These are phyloP conservation scores for Operophtera brumata DNA, from an alignment of 2,888 invertebrate species.

Conservation along the genomic window DNA sequence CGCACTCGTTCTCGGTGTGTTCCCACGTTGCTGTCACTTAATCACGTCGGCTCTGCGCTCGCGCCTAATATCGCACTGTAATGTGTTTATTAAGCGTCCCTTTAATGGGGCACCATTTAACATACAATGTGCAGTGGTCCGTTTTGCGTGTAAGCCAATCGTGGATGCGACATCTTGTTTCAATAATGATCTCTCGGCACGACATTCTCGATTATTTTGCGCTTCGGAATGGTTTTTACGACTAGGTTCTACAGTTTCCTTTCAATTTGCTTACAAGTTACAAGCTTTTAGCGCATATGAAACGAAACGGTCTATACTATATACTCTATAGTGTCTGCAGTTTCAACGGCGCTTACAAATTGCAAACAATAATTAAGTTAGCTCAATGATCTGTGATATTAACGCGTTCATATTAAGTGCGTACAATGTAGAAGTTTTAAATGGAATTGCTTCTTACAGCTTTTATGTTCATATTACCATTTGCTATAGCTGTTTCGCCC, in stretches of 20 bases:
- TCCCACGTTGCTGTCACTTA: constrained; percentile 74
- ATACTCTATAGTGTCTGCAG: constrained; percentile 21
- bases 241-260: constrained; percentile 8
- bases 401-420: constrained; percentile 19
- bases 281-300: constrained; percentile 7
- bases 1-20: constrained; percentile 58
- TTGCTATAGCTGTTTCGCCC: constrained; percentile 3
- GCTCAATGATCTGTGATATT: constrained; percentile 28
- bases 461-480: constrained; percentile 2
- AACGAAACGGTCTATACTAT: constrained; percentile 10
- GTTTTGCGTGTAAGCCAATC: constrained; percentile 61
- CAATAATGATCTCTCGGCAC: constrained; percentile 47
- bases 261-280: not conserved
- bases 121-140: constrained; percentile 70
- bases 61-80: constrained; percentile 75
- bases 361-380: constrained; percentile 33
- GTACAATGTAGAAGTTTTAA: constrained; percentile 9
- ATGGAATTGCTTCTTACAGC: constrained; percentile 21
- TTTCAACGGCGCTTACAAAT: constrained; percentile 24
- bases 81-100: constrained; percentile 77
- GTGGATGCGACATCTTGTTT: constrained; percentile 55
- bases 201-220: constrained; percentile 35
- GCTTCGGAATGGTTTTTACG: constrained; percentile 17
- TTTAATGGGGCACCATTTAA: constrained; percentile 74
- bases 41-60: constrained; percentile 67